Percentiles rank a stretch among this genome's conserved stretches.
Evolutionary conservation across 2,797 vertebrate genomes (phyloP).

Genomic region (Discoglossus pictus): DNA sequence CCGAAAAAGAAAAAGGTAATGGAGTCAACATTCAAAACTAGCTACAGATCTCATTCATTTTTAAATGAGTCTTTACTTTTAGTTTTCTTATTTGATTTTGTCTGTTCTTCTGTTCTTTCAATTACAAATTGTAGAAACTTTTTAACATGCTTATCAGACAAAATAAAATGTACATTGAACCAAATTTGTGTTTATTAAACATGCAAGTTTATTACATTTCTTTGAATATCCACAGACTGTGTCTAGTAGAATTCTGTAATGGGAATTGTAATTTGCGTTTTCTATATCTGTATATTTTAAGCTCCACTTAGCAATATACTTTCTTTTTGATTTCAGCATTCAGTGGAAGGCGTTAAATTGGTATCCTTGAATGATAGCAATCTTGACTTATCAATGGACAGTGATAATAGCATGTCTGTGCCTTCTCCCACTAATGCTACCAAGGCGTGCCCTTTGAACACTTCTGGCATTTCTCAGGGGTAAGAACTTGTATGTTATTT

Average conservation of each 20-base stretch:
- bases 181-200: no score
- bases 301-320: constrained; percentile 4
- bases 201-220: no score
- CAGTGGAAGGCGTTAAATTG: constrained; percentile 75
- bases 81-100: not conserved
- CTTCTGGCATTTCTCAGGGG: constrained; percentile 80
- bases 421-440: constrained; percentile 82
- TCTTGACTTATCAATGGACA: constrained; percentile 85
- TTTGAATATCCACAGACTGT: no score
- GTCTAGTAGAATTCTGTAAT: no score
- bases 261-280: no score
- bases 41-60: no score
- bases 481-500: constrained; percentile 60
- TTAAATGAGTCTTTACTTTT: no score
- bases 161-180: no score
- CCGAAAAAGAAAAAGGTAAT: constrained; percentile 82
- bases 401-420: constrained; percentile 90
- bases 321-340: constrained; percentile 72
- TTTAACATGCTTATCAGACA: no score
- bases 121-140: no score
- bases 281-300: not conserved
- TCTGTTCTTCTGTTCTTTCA: not conserved
- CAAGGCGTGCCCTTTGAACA: constrained; percentile 76
- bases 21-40: no score
- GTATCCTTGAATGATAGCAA: constrained; percentile 79